phyloP scores from a whole-genome alignment of 2,888 invertebrate species.

The Drymonia ruficornis region DNA sequence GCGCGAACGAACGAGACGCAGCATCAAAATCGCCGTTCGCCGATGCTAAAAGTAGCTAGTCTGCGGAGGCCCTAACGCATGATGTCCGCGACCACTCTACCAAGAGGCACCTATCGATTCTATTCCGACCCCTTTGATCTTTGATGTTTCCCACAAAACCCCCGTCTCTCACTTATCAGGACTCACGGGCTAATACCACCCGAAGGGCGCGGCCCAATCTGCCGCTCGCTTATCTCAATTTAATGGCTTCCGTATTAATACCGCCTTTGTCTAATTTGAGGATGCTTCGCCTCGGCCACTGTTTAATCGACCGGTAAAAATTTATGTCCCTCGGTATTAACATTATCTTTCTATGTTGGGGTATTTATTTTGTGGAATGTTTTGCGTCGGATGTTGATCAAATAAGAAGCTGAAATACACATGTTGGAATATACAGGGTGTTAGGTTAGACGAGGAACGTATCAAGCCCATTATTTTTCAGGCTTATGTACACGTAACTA shows the following conservation, averaged over 20 bases:
- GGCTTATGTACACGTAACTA: too few species aligned
- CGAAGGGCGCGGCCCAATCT: conserved; percentile 81
- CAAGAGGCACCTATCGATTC: conserved; percentile 21
- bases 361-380: conserved; percentile 31
- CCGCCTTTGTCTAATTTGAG: conserved; percentile 82
- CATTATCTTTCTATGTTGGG: conserved; percentile 33
- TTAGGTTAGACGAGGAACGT: too few species aligned
- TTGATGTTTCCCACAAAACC: conserved; percentile 61
- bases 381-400: conserved; percentile 8
- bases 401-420: too few species aligned
- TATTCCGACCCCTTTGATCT: conserved; percentile 50
- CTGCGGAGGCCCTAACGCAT: too few species aligned
- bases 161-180: conserved; percentile 78
- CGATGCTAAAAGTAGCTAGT: too few species aligned
- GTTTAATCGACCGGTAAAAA: conserved; percentile 79
- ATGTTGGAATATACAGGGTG: too few species aligned
- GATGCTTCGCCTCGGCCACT: conserved; percentile 64
- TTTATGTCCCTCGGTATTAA: conserved; percentile 53
- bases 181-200: conserved; percentile 79
- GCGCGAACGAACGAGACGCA: too few species aligned
- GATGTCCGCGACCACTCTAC: too few species aligned
- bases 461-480: too few species aligned
- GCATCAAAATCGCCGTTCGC: too few species aligned
- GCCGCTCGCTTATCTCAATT: conserved; percentile 82
- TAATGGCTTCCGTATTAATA: conserved; percentile 84